A percentile compares a stretch with the other conserved stretches of the same genome.
Conservation (phyloP, 2,888 invertebrate genomes). For the Calameuta pallipes region DNA sequence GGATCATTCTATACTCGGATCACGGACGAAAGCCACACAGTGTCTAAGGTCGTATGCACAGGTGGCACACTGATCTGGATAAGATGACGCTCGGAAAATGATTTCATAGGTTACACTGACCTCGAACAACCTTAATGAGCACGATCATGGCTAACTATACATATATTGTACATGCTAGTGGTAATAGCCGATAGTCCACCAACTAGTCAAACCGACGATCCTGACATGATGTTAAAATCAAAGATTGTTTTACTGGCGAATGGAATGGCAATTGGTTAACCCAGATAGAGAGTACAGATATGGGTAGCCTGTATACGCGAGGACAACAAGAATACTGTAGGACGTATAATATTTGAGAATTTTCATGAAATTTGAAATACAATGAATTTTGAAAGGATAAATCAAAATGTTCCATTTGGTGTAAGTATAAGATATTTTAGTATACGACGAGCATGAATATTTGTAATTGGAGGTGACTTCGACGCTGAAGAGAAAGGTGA, state of each 20-base stretch:
- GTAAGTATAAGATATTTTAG: background rate
- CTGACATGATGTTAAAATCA: background rate
- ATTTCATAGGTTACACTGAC: conserved; percentile 24
- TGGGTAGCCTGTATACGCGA: conserved; percentile 50
- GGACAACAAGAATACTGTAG: conserved; percentile 23
- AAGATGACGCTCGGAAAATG: conserved; percentile 23
- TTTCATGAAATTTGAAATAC: background rate
- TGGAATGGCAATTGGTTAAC: conserved; percentile 47
- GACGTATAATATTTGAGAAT: background rate
- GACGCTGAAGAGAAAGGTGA: background rate
- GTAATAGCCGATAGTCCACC: background rate
- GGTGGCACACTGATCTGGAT: conserved; percentile 39
- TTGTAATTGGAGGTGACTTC: background rate
- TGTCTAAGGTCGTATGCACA: conserved; percentile 30
- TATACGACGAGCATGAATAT: background rate
- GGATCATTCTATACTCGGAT: background rate
- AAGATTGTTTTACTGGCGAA: background rate
- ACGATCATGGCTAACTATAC: background rate
- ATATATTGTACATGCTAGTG: background rate
- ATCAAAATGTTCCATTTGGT: background rate
- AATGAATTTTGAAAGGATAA: background rate
- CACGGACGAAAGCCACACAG: too few relatives aligned
- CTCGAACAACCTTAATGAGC: conserved; percentile 11
- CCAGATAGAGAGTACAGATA: conserved; percentile 48
- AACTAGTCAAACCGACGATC: background rate